Evolutionary conservation across 2,113 vertebrate genomes (phyloP).

Genomic region (Leucopsar rothschildi): DNA sequence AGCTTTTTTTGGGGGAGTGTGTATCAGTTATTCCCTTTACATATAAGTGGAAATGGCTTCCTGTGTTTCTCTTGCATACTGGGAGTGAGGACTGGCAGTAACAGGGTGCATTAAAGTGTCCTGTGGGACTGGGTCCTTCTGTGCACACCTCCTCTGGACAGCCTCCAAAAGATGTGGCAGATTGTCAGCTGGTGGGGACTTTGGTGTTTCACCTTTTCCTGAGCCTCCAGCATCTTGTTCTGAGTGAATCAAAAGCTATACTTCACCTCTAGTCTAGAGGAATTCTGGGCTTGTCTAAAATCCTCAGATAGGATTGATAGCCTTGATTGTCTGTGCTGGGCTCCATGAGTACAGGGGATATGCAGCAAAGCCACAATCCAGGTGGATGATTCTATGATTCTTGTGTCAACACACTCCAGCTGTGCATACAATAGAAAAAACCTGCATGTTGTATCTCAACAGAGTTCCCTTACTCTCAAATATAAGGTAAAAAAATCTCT

Average conservation of each 20-base stretch:
- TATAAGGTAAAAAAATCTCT: background rate
- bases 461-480: background rate
- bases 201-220: background rate
- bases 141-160: background rate
- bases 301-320: accelerated
- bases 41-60: background rate
- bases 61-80: background rate
- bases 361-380: background rate
- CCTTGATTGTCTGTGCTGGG: background rate
- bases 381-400: background rate
- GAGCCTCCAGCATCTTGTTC: background rate
- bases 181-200: background rate
- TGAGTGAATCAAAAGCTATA: background rate
- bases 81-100: background rate
- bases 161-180: background rate
- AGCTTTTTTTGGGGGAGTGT: background rate
- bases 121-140: background rate
- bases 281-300: background rate
- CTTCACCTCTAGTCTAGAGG: background rate
- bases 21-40: background rate
- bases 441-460: background rate
- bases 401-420: background rate
- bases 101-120: background rate
- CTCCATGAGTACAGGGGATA: background rate
- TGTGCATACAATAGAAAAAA: background rate